Conservation (phyloP, 2,888 invertebrate genomes). For the Drosophila colorata region DNA sequence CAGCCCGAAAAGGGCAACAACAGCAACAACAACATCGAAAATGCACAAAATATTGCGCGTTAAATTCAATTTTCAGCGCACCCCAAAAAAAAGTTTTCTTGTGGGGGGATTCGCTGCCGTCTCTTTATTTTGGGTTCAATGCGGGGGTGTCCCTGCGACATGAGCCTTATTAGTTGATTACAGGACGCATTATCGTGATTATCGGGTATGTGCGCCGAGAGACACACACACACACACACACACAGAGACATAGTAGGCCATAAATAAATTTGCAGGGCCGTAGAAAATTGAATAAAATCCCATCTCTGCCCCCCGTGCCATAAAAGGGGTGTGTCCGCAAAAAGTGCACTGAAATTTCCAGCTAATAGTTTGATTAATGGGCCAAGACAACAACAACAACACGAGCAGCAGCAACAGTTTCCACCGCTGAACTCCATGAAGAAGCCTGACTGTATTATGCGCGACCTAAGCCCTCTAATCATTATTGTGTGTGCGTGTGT, state of each 20-base stretch:
- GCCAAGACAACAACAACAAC: slow-evolving; percentile 58
- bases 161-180: slow-evolving; percentile 86
- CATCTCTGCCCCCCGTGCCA: neutral
- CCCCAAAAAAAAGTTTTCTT: slow-evolving; percentile 26
- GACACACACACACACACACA: slow-evolving; percentile 1
- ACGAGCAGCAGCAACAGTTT: slow-evolving; percentile 57
- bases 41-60: slow-evolving; percentile 83
- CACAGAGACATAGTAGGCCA: slow-evolving; percentile 39
- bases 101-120: too few relatives aligned
- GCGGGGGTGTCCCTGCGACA: slow-evolving; percentile 64
- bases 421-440: slow-evolving; percentile 15
- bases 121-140: slow-evolving; percentile 11
- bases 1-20: slow-evolving; percentile 43
- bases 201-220: slow-evolving; percentile 78
- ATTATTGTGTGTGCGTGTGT: slow-evolving; percentile 33
- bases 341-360: slow-evolving; percentile 61
- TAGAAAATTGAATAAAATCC: slow-evolving; percentile 58
- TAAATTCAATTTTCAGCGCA: slow-evolving; percentile 83
- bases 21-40: slow-evolving; percentile 56
- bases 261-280: slow-evolving; percentile 62
- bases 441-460: slow-evolving; percentile 12
- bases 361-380: slow-evolving; percentile 86
- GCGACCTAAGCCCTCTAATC: slow-evolving; percentile 56
- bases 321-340: slow-evolving; percentile 76
- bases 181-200: slow-evolving; percentile 86